Conservation (phyloP, 2,888 invertebrate species). For the Orthosia cruda region DNA sequence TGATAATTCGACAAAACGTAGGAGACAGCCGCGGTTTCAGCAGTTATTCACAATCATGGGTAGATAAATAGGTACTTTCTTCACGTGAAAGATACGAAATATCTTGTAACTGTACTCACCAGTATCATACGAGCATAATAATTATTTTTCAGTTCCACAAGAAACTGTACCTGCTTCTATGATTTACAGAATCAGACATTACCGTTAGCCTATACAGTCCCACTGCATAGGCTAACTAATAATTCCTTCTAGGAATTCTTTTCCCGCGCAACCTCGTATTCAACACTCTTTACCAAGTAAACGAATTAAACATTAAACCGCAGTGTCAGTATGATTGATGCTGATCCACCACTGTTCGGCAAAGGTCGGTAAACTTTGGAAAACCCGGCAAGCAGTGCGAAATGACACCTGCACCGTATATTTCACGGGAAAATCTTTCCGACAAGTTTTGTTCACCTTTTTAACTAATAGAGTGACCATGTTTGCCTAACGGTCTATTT, state of each 20-base stretch:
- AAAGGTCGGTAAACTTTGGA: conserved; percentile 29
- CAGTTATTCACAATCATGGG: no score
- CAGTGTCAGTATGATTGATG: neutral
- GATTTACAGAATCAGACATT: neutral
- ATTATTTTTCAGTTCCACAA: no score
- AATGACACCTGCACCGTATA: conserved; percentile 55
- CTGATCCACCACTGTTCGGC: conserved; percentile 7
- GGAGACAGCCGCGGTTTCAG: neutral
- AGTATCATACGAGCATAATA: no score
- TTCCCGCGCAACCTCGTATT: no score
- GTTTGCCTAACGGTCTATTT: neutral
- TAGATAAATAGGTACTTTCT: no score
- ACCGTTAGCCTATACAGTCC: neutral
- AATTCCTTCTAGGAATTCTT: no score
- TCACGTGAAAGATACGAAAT: no score
- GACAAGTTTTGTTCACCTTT: conserved; percentile 50
- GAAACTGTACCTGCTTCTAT: neutral
- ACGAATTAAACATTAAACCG: no score
- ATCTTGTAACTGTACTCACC: no score
- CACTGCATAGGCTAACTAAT: no score
- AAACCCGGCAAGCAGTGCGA: conserved; percentile 31
- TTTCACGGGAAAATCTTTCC: conserved; percentile 48
- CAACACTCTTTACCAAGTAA: no score
- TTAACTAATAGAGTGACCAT: conserved; percentile 45
- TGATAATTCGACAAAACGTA: neutral